Conservation (phyloP, 1,140 invertebrate genomes). For the Calliphora vicina region DNA sequence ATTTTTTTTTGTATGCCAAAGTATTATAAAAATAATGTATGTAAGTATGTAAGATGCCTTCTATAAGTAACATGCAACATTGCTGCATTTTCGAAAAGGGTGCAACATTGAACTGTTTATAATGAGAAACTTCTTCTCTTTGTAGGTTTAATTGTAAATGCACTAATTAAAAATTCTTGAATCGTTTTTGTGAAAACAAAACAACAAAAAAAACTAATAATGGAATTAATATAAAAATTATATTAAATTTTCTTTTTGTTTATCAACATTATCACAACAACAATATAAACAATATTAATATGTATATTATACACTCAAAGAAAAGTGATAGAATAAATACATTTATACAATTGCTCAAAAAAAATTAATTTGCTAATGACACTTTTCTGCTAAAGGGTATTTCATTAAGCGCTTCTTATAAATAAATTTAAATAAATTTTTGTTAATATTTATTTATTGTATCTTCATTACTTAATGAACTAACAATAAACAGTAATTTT, state of each 20-base stretch:
- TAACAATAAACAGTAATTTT: no score
- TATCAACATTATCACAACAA: not conserved
- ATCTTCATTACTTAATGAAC: no score
- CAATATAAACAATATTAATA: not conserved
- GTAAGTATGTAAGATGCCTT: no score
- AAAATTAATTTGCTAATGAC: no score
- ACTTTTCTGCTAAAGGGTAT: no score
- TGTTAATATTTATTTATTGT: no score
- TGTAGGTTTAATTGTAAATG: not conserved
- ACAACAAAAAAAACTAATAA: not conserved
- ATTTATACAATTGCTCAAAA: no score
- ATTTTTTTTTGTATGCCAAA: not conserved
- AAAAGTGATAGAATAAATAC: no score
- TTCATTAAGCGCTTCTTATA: no score
- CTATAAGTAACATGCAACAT: not conserved
- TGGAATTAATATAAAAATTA: not conserved
- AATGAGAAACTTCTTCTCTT: not conserved
- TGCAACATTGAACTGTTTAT: not conserved
- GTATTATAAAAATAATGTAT: no score
- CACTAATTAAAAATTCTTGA: constrained; percentile 4
- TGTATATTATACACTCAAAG: not conserved
- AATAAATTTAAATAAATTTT: no score
- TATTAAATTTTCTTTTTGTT: not conserved
- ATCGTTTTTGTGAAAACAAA: not conserved
- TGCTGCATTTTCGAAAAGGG: not conserved